Evolutionary conservation across 2,888 invertebrate genomes (phyloP).

Genomic region (Pasiphila rectangulata): DNA sequence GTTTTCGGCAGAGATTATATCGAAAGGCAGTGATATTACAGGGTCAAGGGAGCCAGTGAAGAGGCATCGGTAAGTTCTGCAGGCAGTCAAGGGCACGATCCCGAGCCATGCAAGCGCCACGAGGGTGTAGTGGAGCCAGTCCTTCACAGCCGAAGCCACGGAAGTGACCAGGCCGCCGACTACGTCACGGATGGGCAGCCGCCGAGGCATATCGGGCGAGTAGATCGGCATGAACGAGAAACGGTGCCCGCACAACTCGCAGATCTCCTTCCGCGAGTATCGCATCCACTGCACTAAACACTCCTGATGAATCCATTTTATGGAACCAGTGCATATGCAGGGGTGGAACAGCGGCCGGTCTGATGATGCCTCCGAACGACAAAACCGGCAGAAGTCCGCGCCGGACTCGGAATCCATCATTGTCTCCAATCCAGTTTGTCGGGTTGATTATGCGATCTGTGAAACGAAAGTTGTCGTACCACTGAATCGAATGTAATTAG

Average conservation of each 20-base stretch:
- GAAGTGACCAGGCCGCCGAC: constrained; percentile 94
- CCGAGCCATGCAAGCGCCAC: constrained; percentile 99
- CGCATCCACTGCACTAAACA: constrained; percentile 99
- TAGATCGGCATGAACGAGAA: constrained; percentile 99
- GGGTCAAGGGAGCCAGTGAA: constrained; percentile 95
- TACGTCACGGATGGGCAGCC: constrained; percentile 95
- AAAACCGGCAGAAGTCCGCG: constrained; percentile 98
- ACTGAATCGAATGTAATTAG: constrained; percentile 13
- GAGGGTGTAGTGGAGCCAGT: constrained; percentile 98
- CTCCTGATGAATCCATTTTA: constrained; percentile 99
- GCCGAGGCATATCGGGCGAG: constrained; percentile 99
- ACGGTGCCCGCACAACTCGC: constrained; percentile 98
- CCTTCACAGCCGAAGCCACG: constrained; percentile 94
- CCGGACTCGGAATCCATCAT: constrained; percentile 80
- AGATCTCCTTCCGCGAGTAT: constrained; percentile 98
- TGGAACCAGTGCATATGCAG: constrained; percentile 99
- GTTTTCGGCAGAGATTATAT: constrained; percentile 96
- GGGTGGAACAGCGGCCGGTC: constrained; percentile 98
- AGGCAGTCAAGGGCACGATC: constrained; percentile 96
- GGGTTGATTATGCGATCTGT: constrained; percentile 61
- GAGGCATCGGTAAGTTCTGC: constrained; percentile 95
- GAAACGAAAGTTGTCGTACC: constrained; percentile 43
- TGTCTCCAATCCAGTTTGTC: constrained; percentile 70
- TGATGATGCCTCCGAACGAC: constrained; percentile 94
- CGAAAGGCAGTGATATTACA: constrained; percentile 92